Evolutionary conservation across 2,888 invertebrate genomes (phyloP), one percentile per base, ranked within the genome.

Genomic region (Caenorhabditis imperialis): DNA sequence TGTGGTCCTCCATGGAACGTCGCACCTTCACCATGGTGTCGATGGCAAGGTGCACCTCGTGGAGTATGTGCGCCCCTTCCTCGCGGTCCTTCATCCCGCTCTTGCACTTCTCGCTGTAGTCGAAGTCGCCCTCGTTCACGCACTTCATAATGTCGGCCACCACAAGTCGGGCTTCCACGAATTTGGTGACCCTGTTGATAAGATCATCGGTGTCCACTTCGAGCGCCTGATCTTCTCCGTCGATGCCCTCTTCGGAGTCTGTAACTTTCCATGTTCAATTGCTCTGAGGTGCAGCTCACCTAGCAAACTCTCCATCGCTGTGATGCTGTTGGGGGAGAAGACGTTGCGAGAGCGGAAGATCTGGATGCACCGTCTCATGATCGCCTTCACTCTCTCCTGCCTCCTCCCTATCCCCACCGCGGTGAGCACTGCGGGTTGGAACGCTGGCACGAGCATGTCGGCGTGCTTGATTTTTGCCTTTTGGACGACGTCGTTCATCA

Each of bases 401-500:
- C 54, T 77, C 81, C 71, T 65, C 57, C 75, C 82, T 7, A 74
- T 69, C 7, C 53, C 50, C n/a, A 82, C 75, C 8, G 78, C 78
- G n/a, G 72, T 50, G 10, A 78, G 51, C 8, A 77, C 79, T 7
- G 79, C 77, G 6, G 79, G 82, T 37, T 82, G 81, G 54, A 82
- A 82, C 5, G 78, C 73, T 22, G 76, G 65, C 18, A 78, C 74
- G 12, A 81, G 30, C 5, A 62, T 53, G 23, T 79, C 81, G 7
- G 75, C 25, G 48, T 82, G 77, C 65, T 87, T 85, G 45, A 77
- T 71, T 51, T 81, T 82, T 27, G 84, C 85, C 44, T 97, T 98
- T 89, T 99, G 99, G 85, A 99, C 96, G 20, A 99, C 96, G 91
- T 99, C 99, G 91, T 99, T 99, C 33, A 98, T 97, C 84, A 99